A percentile compares a stretch with the other conserved stretches of the same genome.
phyloP scores from a whole-genome alignment of 1,140 invertebrate species.

The Trichogramma pretiosum region DNA sequence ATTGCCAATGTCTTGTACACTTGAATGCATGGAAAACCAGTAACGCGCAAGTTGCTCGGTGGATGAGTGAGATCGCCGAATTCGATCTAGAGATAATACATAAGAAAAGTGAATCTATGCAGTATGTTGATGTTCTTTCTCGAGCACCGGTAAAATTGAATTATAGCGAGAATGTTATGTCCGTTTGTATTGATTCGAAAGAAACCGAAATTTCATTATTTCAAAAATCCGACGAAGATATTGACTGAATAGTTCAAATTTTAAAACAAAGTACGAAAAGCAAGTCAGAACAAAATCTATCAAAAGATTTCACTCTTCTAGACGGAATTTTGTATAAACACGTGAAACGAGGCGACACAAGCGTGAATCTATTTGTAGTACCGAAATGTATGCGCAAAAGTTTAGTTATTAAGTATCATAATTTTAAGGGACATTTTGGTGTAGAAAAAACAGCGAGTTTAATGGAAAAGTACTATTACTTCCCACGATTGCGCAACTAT shows the following conservation, averaged over 20 bases:
- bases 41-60: slow-evolving; percentile 6
- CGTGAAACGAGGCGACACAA: not conserved
- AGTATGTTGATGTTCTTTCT: slow-evolving; percentile 13
- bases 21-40: slow-evolving; percentile 5
- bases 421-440: not conserved
- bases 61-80: not conserved
- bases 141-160: not conserved
- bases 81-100: slow-evolving; percentile 1
- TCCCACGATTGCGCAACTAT: not conserved
- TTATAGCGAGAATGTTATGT: not conserved
- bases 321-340: too few species aligned
- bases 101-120: slow-evolving; percentile 7
- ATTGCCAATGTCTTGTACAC: slow-evolving; percentile 13
- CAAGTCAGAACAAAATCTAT: too few species aligned
- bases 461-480: not conserved
- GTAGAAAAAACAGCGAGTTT: not conserved
- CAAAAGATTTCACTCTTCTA: too few species aligned
- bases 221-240: slow-evolving; percentile 14
- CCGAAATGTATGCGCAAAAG: not conserved
- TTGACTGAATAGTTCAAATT: too few species aligned
- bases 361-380: too few species aligned
- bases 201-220: slow-evolving; percentile 9
- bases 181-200: not conserved
- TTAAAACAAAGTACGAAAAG: too few species aligned
- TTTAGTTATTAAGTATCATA: not conserved